Evolutionary conservation across 2,113 vertebrate species (phyloP).

Genomic region (Cyprinodon tularosa): DNA sequence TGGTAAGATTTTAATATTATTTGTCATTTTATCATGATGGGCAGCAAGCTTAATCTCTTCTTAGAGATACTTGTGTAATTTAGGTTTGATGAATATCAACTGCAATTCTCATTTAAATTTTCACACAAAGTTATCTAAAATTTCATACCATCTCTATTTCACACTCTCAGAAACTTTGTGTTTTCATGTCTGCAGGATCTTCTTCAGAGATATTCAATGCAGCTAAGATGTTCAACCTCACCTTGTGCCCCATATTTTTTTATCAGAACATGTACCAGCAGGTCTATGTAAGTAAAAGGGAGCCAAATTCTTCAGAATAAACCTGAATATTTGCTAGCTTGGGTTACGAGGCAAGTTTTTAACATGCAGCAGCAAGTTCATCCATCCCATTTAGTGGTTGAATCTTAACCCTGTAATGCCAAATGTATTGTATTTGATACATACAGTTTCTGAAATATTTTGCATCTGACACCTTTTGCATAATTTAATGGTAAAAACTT

Average conservation of each 20-base stretch:
- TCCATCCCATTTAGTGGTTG: neutral
- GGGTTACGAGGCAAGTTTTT: too few species aligned
- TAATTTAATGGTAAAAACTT: too few species aligned
- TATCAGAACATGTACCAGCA: neutral
- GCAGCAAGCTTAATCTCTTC: neutral
- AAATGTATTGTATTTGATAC: too few species aligned
- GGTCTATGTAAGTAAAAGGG: neutral
- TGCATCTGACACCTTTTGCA: too few species aligned
- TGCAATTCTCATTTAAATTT: too few species aligned
- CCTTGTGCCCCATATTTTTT: neutral
- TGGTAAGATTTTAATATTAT: slow-evolving; percentile 13
- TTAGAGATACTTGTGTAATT: neutral
- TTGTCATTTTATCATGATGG: neutral
- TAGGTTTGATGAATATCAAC: too few species aligned
- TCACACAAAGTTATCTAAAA: too few species aligned
- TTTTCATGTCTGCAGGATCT: neutral
- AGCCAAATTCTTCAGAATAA: neutral
- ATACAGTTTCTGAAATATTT: too few species aligned
- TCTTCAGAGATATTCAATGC: neutral
- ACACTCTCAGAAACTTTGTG: neutral
- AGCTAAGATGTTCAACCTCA: neutral
- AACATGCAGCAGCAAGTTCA: neutral
- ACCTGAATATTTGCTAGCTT: too few species aligned
- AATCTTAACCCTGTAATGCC: too few species aligned
- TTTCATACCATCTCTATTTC: neutral